Evolutionary conservation across 1,140 invertebrate species (phyloP).

Genomic region (fruit fly (Drosophila melanogaster)): DNA sequence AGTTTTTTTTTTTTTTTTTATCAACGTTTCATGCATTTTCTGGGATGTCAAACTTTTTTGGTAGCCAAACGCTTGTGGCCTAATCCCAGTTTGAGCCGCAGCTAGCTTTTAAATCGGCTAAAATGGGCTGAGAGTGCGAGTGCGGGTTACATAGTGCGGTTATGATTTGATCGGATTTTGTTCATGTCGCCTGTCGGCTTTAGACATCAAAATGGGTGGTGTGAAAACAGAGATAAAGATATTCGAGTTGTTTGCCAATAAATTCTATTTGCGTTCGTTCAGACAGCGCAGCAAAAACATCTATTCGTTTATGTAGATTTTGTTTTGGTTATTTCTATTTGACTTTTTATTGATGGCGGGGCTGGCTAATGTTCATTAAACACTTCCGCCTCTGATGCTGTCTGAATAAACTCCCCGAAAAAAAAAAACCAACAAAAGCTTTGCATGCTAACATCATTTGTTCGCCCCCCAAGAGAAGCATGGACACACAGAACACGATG

Average conservation of each 20-base stretch:
- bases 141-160: constrained; percentile 1
- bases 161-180: constrained; percentile 67
- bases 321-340: constrained; percentile 26
- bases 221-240: constrained; percentile 27
- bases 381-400: constrained; percentile 60
- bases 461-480: constrained; percentile 4
- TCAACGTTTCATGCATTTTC: background rate
- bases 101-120: constrained; percentile 8
- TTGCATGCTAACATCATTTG: constrained; percentile 24
- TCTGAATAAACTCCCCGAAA: constrained; percentile 9
- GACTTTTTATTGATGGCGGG: constrained; percentile 27
- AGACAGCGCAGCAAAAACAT: constrained; percentile 24
- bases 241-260: constrained; percentile 52
- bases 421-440: constrained; percentile 20
- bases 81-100: constrained; percentile 34
- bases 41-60: background rate
- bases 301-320: constrained; percentile 2
- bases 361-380: constrained; percentile 69
- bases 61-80: background rate
- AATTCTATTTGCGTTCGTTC: constrained; percentile 72
- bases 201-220: constrained; percentile 56
- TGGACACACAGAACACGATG: constrained; percentile 18
- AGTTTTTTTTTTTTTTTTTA: too few relatives aligned
- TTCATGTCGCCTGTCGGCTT: constrained; percentile 75
- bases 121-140: background rate